A percentile compares a stretch with the other conserved stretches of the same genome.
Evolutionary conservation across 2,113 vertebrate genomes (phyloP).

Genomic region (Fregata magnificens): DNA sequence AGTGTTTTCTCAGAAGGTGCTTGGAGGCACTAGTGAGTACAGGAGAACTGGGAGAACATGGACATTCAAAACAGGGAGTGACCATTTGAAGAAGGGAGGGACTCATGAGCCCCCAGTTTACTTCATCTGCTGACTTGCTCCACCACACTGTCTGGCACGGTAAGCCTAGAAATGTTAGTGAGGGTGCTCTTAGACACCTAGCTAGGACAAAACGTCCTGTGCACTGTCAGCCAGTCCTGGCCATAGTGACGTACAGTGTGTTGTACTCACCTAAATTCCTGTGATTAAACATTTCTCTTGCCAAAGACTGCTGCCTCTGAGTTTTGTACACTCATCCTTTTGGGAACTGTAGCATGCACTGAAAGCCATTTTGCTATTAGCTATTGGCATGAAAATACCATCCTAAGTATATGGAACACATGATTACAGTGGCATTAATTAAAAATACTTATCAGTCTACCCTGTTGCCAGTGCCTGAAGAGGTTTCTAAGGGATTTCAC

Average conservation of each 20-base stretch:
- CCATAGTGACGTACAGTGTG: not conserved
- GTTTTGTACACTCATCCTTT: not conserved
- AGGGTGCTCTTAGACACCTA: not conserved
- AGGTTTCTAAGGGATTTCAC: slow-evolving; percentile 53
- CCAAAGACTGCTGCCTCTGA: not conserved
- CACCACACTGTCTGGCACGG: not conserved
- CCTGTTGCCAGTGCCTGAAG: slow-evolving; percentile 21
- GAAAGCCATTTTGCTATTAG: not conserved
- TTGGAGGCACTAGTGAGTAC: not conserved
- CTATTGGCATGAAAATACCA: not conserved
- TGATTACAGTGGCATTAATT: slow-evolving; percentile 20
- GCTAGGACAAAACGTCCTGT: not conserved
- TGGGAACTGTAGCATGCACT: not conserved
- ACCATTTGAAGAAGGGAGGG: not conserved
- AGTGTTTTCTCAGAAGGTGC: not conserved
- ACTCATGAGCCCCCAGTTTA: not conserved
- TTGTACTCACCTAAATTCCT: not conserved
- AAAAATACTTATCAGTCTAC: slow-evolving; percentile 29
- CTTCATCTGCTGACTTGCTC: not conserved
- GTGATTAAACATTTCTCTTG: not conserved
- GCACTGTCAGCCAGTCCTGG: not conserved
- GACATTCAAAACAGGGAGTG: not conserved
- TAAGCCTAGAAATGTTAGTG: not conserved
- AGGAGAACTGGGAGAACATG: not conserved
- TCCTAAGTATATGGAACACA: not conserved